Evolutionary conservation across 1,140 invertebrate species (phyloP).

Genomic region (Potamilus streckersoni): DNA sequence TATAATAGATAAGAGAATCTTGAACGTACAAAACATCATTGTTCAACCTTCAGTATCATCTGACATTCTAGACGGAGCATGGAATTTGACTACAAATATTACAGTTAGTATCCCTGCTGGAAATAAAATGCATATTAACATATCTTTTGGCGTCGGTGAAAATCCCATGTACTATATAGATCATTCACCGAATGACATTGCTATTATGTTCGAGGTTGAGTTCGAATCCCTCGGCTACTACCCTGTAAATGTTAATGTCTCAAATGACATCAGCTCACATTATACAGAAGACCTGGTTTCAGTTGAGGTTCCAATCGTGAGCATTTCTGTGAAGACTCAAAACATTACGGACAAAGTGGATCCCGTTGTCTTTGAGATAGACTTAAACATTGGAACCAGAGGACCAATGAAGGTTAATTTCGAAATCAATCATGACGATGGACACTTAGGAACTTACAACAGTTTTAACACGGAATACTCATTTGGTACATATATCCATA

Average conservation of each 20-base stretch:
- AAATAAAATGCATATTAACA: conserved; percentile 46
- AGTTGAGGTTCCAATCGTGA: conserved; percentile 53
- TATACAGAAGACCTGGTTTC: conserved; percentile 43
- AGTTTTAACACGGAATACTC: conserved; percentile 32
- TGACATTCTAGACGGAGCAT: conserved; percentile 32
- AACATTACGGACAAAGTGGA: conserved; percentile 46
- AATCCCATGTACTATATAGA: conserved; percentile 47
- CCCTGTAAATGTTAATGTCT: conserved; percentile 38
- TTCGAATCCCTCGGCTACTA: conserved; percentile 55
- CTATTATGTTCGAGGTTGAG: conserved; percentile 30
- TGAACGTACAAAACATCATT: conserved; percentile 38
- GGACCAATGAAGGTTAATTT: conserved; percentile 49
- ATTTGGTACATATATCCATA: conserved; percentile 36
- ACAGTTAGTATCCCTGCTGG: conserved; percentile 43
- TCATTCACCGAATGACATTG: conserved; percentile 22
- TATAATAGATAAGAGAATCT: conserved; percentile 31
- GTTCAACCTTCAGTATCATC: conserved; percentile 33
- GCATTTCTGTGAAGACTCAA: conserved; percentile 30
- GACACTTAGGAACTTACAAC: conserved; percentile 17
- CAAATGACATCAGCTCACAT: conserved; percentile 52
- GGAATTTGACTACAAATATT: conserved; percentile 50
- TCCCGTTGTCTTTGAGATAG: conserved; percentile 38
- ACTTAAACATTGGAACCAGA: conserved; percentile 38
- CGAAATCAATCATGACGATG: conserved; percentile 49
- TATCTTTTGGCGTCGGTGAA: conserved; percentile 50